Percentiles rank a stretch among this genome's conserved stretches.
phyloP scores from a whole-genome alignment of 1,140 invertebrate species.

The Bicyclus anynana region DNA sequence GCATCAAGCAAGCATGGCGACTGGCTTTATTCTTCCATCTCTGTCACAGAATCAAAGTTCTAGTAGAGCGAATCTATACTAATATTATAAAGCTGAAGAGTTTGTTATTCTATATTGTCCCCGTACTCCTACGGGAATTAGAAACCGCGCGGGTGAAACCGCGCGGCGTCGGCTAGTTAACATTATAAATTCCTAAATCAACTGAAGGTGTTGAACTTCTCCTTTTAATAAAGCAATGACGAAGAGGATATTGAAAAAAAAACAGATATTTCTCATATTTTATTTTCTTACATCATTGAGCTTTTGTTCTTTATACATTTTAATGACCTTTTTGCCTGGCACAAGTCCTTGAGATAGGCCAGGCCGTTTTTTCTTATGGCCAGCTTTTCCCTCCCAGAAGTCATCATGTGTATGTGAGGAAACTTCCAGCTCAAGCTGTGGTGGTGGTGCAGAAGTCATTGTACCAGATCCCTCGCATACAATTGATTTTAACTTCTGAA shows the following conservation, averaged over 20 bases:
- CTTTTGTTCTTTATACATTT: conserved; percentile 82
- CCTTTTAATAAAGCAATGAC: no score
- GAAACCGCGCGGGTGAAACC: no score
- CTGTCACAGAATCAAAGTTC: no score
- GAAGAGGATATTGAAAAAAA: neutral
- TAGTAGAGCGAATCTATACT: no score
- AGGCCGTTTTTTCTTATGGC: conserved; percentile 83
- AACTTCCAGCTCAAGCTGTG: conserved; percentile 39
- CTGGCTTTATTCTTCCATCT: no score
- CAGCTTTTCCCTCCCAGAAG: conserved; percentile 76
- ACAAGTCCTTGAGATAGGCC: conserved; percentile 87
- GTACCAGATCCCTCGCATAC: conserved; percentile 64
- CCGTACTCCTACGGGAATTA: no score
- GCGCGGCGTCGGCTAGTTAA: no score
- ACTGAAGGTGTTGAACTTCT: no score
- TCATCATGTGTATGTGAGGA: conserved; percentile 61
- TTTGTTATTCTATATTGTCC: no score
- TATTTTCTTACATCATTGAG: conserved; percentile 50
- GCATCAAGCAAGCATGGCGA: no score
- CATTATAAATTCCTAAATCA: no score
- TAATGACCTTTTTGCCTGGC: conserved; percentile 91
- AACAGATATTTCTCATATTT: neutral
- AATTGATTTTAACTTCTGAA: conserved; percentile 59
- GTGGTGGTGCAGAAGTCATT: conserved; percentile 46
- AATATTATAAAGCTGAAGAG: no score